Base-by-base conservation (phyloP, 2,113 vertebrate species). In the Ictalurus punctatus region DNA sequence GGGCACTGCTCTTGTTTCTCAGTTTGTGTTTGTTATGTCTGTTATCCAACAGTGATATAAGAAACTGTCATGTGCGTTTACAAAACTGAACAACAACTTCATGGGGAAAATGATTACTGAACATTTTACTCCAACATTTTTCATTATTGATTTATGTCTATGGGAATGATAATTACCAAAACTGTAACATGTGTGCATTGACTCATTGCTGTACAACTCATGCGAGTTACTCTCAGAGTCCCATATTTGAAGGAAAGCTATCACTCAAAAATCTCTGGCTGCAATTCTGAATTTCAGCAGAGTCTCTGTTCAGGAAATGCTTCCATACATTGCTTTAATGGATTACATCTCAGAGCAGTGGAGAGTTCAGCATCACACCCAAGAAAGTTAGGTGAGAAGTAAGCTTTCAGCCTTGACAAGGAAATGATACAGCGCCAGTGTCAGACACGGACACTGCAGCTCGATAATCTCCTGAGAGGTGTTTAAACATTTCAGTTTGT, bases 281-380 rank as follows among this genome's bases (percentile, higher is more conserved):
- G 61, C 21, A 54, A 34, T 21, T 85, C 48, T 21, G 67, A 63
- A 52, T n/a, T 88, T 73, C 54, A 76, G 69, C 76, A n/a, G 25
- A 80, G 34, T 63, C 63, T 84, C 52, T 67, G 48, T 23, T 86
- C 76, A 90, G 91, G 85, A 92, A 92, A 81, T n/a, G 37, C 54
- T 85, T 86, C 61, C 83, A 89, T 90, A 89, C 76, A 37, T 83
- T 58, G 74, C 80, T 88, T 85, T 90, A n/a, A 90, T 73, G 85
- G 58, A 88, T 86, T 84, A 86, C 82, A 86, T 89, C 9, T 89
- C 83, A 34, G 76, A 85, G 86, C n/a, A 79, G 56, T 82, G 83
- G 69, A 83, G 44, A 25, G 56, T 37, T 89, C 71, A 74, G 67
- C 27, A 54, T 86, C 56, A 30, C 59, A 84, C 76, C 61, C 78